phyloP scores from a whole-genome alignment of 1,140 invertebrate genomes.

The Panonychus citri region DNA sequence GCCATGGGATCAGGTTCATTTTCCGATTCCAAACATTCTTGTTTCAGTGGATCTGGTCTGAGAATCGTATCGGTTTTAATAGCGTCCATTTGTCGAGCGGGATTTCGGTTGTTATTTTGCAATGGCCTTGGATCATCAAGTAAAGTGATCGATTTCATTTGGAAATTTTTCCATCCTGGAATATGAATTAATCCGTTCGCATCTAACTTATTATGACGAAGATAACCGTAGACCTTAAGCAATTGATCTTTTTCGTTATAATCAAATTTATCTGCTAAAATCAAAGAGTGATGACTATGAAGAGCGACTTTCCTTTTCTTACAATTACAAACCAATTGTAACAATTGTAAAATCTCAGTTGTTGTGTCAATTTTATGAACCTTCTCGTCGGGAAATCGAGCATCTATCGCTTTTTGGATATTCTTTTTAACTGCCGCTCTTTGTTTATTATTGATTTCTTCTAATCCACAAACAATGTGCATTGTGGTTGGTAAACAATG shows the following conservation, averaged over 20 bases:
- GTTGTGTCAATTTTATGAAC: constrained; percentile 44
- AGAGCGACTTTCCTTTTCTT: constrained; percentile 47
- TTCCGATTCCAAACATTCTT: constrained; percentile 50
- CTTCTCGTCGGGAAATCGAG: constrained; percentile 61
- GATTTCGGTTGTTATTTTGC: neutral
- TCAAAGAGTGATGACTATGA: constrained; percentile 47
- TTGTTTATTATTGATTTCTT: constrained; percentile 26
- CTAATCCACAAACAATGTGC: constrained; percentile 34
- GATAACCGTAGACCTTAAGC: constrained; percentile 57
- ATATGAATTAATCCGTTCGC: constrained; percentile 73
- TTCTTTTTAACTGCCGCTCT: constrained; percentile 43
- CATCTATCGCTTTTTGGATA: constrained; percentile 45
- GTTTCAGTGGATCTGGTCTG: constrained; percentile 38
- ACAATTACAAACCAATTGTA: constrained; percentile 52
- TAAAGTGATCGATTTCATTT: constrained; percentile 56
- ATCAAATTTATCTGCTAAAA: constrained; percentile 51
- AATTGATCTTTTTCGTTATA: constrained; percentile 32
- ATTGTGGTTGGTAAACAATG: constrained; percentile 60
- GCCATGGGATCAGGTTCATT: constrained; percentile 71
- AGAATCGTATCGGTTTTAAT: constrained; percentile 27
- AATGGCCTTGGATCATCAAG: constrained; percentile 43
- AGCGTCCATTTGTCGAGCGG: neutral
- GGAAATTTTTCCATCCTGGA: constrained; percentile 70
- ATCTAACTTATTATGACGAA: constrained; percentile 43
- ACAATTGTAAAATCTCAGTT: constrained; percentile 48